Conservation (phyloP, 1,140 invertebrate species). For the Vanessa atalanta region DNA sequence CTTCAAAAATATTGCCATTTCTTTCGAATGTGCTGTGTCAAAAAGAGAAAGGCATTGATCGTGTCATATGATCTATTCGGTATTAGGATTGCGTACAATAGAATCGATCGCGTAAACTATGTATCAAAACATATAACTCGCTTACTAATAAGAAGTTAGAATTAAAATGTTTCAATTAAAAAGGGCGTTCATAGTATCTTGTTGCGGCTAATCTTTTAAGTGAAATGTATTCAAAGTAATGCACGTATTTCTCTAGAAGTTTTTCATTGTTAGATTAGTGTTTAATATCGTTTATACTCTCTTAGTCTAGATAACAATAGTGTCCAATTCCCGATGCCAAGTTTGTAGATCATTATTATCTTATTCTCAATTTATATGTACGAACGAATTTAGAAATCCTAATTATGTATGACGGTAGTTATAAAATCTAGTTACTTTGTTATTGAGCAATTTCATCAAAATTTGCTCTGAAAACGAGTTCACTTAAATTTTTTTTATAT, state of each 20-base stretch:
- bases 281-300: constrained; percentile 6
- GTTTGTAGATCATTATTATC: constrained; percentile 9
- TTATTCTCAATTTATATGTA: background rate
- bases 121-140: background rate
- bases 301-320: constrained; percentile 21
- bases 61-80: too few relatives aligned
- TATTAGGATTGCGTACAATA: too few relatives aligned
- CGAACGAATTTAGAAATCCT: constrained; percentile 6
- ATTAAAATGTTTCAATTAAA: background rate
- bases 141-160: background rate
- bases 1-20: too few relatives aligned
- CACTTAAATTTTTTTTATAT: too few relatives aligned
- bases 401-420: background rate
- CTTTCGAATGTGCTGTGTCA: too few relatives aligned
- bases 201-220: background rate
- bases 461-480: background rate
- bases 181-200: background rate
- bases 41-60: too few relatives aligned
- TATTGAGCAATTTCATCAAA: background rate
- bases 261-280: constrained; percentile 15
- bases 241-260: constrained; percentile 30
- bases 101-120: background rate
- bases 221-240: background rate
- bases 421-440: background rate
- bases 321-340: constrained; percentile 23